These are phyloP conservation scores for Drosophila arawakana DNA, from an alignment of 1,140 invertebrate species.

Conservation along the genomic window DNA sequence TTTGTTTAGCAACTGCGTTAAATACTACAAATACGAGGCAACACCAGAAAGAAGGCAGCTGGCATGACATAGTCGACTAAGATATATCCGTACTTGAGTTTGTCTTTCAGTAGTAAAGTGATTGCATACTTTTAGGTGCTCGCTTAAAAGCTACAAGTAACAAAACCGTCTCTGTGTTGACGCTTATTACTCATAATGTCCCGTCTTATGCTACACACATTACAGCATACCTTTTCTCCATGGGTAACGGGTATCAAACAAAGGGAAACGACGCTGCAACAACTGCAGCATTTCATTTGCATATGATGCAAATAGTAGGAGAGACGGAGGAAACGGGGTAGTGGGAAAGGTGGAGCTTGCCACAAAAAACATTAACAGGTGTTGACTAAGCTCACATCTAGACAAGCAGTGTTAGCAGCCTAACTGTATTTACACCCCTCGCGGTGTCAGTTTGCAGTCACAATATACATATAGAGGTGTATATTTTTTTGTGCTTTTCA, in stretches of 20 bases:
- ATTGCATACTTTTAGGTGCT: no score
- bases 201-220: no score
- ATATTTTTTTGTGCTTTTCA: constrained; percentile 20
- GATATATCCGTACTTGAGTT: no score
- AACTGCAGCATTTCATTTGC: constrained; percentile 70
- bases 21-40: constrained; percentile 53
- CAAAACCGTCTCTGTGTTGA: no score
- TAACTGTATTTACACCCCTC: constrained; percentile 6
- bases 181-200: no score
- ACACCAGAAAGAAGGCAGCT: neutral
- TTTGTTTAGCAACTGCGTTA: constrained; percentile 63
- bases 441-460: constrained; percentile 18
- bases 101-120: no score
- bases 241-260: no score
- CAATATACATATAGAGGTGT: neutral
- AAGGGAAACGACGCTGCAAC: neutral
- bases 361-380: constrained; percentile 72
- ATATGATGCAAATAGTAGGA: constrained; percentile 36
- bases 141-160: no score
- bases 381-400: constrained; percentile 70
- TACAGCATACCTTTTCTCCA: no score
- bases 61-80: no score
- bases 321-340: neutral
- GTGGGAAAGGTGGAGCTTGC: constrained; percentile 3
- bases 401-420: constrained; percentile 28